These are phyloP conservation scores for Tiliacea citrago DNA, from an alignment of 2,888 invertebrate species.

Conservation along the genomic window DNA sequence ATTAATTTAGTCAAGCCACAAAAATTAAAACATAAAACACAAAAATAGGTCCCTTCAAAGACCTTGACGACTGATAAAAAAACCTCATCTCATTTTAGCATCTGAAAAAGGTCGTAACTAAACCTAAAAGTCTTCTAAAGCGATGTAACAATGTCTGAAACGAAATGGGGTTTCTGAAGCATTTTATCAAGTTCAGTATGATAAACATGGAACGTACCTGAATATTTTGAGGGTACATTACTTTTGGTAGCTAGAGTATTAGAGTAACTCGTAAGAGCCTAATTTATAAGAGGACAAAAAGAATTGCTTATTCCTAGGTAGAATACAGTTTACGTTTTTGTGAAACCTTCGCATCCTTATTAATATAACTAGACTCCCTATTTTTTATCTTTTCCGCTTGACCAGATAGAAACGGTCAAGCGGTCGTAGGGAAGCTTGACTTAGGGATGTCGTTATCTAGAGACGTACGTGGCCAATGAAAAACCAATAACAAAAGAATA, in stretches of 20 bases:
- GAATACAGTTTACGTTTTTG: not conserved
- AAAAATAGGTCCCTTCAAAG: slow-evolving; percentile 26
- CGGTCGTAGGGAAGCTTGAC: too few relatives aligned
- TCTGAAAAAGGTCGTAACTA: slow-evolving; percentile 29
- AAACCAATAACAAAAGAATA: too few relatives aligned
- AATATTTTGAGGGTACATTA: slow-evolving; percentile 38
- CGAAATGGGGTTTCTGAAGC: slow-evolving; percentile 35
- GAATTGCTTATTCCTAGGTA: slow-evolving; percentile 6
- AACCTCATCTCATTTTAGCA: slow-evolving; percentile 37
- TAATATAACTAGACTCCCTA: not conserved
- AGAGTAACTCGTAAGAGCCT: slow-evolving; percentile 11
- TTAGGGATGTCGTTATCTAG: too few relatives aligned
- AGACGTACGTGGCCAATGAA: too few relatives aligned
- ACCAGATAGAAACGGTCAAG: too few relatives aligned
- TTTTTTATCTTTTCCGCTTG: too few relatives aligned
- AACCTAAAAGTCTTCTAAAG: slow-evolving; percentile 27
- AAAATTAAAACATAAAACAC: slow-evolving; percentile 35
- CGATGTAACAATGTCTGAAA: slow-evolving; percentile 32
- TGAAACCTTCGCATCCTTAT: not conserved
- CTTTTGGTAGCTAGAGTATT: slow-evolving; percentile 15
- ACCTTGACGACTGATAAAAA: slow-evolving; percentile 45
- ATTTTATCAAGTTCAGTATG: slow-evolving; percentile 43
- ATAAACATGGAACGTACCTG: slow-evolving; percentile 37
- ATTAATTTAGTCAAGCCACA: slow-evolving; percentile 10
- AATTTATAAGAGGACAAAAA: slow-evolving; percentile 8